Evolutionary conservation across 2,888 invertebrate genomes (phyloP).

Genomic region (Aspidiotus destructor): DNA sequence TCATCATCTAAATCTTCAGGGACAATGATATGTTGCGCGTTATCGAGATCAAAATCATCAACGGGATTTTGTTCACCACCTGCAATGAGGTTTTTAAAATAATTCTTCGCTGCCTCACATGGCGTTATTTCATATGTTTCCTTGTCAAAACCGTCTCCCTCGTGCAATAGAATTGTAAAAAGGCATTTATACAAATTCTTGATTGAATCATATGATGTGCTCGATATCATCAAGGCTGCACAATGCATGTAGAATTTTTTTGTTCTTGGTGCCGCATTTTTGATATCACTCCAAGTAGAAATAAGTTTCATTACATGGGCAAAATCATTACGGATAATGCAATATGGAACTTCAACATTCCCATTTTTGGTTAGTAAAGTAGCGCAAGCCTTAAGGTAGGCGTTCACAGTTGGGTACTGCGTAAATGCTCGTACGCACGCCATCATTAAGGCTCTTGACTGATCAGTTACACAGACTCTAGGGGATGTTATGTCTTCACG

Average conservation of each 20-base stretch:
- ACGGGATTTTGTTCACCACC: background rate
- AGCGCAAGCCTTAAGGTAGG: conserved; percentile 25
- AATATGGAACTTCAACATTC: conserved; percentile 19
- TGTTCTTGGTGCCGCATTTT: conserved; percentile 6
- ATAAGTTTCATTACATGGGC: conserved; percentile 32
- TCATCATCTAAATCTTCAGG: background rate
- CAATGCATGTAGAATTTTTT: conserved; percentile 25
- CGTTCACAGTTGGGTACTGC: conserved; percentile 5
- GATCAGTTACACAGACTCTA: conserved; percentile 31
- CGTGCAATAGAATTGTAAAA: background rate
- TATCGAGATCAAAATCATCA: background rate
- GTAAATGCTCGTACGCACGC: conserved; percentile 30
- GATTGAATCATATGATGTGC: background rate
- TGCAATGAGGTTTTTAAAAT: background rate
- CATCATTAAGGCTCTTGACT: conserved; percentile 26
- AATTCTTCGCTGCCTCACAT: background rate
- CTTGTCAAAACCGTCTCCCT: background rate
- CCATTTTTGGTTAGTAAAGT: conserved; percentile 12
- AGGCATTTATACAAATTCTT: background rate
- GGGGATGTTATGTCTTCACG: conserved; percentile 18
- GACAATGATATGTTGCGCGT: background rate
- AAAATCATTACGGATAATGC: conserved; percentile 31
- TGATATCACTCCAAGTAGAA: conserved; percentile 25
- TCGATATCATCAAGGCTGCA: background rate
- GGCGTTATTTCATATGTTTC: background rate